Evolutionary conservation across 2,113 vertebrate genomes (phyloP), one percentile per base, ranked within the genome.

Genomic region (Tragelaphus strepsiceros): DNA sequence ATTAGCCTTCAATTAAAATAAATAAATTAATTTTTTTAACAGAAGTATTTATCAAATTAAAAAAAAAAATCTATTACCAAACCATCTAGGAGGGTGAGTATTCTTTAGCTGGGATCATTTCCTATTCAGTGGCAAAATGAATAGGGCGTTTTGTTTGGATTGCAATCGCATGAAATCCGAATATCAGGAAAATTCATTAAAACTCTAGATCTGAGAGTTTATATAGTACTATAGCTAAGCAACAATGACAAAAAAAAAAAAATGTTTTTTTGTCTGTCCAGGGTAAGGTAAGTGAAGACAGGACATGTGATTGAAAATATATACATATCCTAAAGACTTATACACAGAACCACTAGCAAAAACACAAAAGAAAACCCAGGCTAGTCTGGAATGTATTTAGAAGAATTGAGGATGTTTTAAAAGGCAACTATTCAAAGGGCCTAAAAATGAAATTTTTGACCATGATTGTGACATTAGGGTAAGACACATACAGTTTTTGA

Each of bases 101-200:
- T 46, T 94, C 49, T 53, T 61, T n/a, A 84, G n/a, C 61, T 53
- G 39, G 85, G 54, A 43, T 78, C 39, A 59, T 67, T 96, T 96
- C 28, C 71, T 67, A 96, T 77, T 90, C 81, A 49, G 61, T 78
- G 80, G 39, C 51, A 89, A 92, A 87, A 92, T 43, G 4, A 92
- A 86, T 58, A 83, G 4, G 2, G 49, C 32, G 2, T 82, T 94
- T 90, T 35, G 49, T 81, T 92, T 77, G 71, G 26, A 58, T 32
- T 82, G 24, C 56, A 94, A 19, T 46, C 32, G 0, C 61, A 87
- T 53, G 22, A 92, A 94, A 83, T 28, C 53, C 5, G 14, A 83
- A 17, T 81, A 92, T 86, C 46, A 77, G 85, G 71, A 90, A 97
- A 90, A 87, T 64, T 86, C 53, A 62, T 96, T 94, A 96, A 86